Percentiles rank a stretch among this genome's conserved stretches.
phyloP scores from a whole-genome alignment of 2,888 invertebrate species.

The Platycnemis pennipes region DNA sequence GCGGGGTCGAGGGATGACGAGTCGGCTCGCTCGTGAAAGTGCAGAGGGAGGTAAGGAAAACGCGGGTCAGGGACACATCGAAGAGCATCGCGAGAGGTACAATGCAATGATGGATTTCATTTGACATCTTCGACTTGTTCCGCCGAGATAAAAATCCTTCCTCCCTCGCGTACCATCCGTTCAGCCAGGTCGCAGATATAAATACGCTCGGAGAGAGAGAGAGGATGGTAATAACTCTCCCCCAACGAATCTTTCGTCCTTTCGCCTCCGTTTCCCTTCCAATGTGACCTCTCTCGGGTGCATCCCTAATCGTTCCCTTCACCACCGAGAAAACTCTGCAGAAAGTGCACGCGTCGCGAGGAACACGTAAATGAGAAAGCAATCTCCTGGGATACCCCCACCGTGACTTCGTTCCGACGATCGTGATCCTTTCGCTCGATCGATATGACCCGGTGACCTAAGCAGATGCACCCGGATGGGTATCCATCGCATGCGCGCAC shows the following conservation, averaged over 20 bases:
- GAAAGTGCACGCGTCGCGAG: background rate
- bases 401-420: background rate
- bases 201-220: background rate
- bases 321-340: no score
- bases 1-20: no score
- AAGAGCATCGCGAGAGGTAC: no score
- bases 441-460: conserved; percentile 1
- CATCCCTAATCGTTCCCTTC: background rate
- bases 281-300: background rate
- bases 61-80: no score
- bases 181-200: background rate
- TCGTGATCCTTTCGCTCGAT: conserved; percentile 11
- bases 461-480: background rate
- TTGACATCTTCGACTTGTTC: no score
- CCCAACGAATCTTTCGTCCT: background rate
- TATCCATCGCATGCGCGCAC: background rate
- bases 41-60: no score
- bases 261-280: no score
- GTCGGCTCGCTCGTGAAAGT: no score
- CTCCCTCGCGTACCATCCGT: no score
- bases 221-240: no score
- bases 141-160: no score
- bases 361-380: background rate
- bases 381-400: background rate
- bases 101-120: no score